Evolutionary conservation across 2,888 invertebrate species (phyloP).

Genomic region (Pseudococcus longispinus): DNA sequence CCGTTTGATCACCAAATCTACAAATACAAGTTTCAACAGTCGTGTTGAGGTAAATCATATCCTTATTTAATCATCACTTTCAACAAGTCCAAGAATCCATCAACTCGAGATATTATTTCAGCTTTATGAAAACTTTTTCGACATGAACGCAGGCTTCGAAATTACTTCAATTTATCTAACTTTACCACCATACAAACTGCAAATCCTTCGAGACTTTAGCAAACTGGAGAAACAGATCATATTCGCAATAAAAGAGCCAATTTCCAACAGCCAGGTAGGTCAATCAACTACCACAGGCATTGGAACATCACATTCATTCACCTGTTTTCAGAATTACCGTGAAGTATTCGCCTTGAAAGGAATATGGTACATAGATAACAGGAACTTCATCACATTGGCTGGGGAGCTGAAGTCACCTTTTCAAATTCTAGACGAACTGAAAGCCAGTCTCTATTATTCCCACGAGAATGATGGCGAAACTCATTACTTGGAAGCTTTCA

Average conservation of each 20-base stretch:
- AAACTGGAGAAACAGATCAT: conserved; percentile 67
- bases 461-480: conserved; percentile 59
- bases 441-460: conserved; percentile 61
- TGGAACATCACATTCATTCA: background rate
- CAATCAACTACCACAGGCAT: background rate
- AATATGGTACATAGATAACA: conserved; percentile 62
- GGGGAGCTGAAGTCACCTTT: conserved; percentile 63
- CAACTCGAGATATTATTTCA: conserved; percentile 61
- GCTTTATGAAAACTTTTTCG: conserved; percentile 72
- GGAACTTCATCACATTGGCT: conserved; percentile 61
- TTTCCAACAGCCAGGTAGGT: background rate
- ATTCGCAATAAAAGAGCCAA: conserved; percentile 62
- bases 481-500: conserved; percentile 59
- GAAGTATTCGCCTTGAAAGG: conserved; percentile 61
- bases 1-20: conserved; percentile 55
- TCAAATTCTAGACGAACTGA: conserved; percentile 62
- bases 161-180: conserved; percentile 71
- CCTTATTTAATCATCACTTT: background rate
- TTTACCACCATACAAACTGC: conserved; percentile 71
- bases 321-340: conserved; percentile 59
- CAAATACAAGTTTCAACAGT: conserved; percentile 36
- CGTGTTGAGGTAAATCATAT: conserved; percentile 53
- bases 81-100: background rate
- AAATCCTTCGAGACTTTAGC: conserved; percentile 74
- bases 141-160: conserved; percentile 70